A percentile compares a stretch with the other conserved stretches of the same genome.
Conservation (phyloP, 2,888 invertebrate species). For the Ophonus ardosiacus region DNA sequence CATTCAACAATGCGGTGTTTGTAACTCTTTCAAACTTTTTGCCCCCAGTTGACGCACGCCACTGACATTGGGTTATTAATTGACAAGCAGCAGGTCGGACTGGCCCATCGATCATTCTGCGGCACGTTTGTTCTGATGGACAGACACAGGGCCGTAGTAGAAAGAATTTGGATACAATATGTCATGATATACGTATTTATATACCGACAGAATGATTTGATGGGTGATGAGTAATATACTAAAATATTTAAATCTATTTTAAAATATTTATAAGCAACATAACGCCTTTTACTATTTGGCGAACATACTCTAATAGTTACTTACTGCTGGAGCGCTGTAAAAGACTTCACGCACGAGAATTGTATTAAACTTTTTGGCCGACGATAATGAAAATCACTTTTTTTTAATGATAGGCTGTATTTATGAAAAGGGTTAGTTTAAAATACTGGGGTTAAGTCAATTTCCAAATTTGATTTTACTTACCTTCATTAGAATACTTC, state of each 20-base stretch:
- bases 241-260: background rate
- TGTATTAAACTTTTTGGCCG: too few relatives aligned
- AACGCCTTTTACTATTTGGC: background rate
- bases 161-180: background rate
- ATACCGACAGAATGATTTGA: background rate
- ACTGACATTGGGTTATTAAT: constrained; percentile 52
- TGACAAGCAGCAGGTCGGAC: constrained; percentile 55
- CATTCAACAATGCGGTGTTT: background rate
- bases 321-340: too few relatives aligned
- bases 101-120: constrained; percentile 57
- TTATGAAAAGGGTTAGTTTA: too few relatives aligned
- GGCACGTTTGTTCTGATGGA: constrained; percentile 45
- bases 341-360: too few relatives aligned
- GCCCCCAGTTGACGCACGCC: constrained; percentile 32
- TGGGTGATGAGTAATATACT: background rate
- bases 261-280: background rate
- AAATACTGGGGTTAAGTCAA: too few relatives aligned
- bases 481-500: too few relatives aligned
- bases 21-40: background rate
- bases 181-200: background rate
- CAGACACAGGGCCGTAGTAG: constrained; percentile 18
- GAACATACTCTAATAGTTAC: too few relatives aligned
- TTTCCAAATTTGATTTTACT: too few relatives aligned
- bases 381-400: too few relatives aligned
- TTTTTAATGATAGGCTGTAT: too few relatives aligned